phyloP scores from a whole-genome alignment of 2,797 vertebrate species.

The Pyrrhura leucotis region DNA sequence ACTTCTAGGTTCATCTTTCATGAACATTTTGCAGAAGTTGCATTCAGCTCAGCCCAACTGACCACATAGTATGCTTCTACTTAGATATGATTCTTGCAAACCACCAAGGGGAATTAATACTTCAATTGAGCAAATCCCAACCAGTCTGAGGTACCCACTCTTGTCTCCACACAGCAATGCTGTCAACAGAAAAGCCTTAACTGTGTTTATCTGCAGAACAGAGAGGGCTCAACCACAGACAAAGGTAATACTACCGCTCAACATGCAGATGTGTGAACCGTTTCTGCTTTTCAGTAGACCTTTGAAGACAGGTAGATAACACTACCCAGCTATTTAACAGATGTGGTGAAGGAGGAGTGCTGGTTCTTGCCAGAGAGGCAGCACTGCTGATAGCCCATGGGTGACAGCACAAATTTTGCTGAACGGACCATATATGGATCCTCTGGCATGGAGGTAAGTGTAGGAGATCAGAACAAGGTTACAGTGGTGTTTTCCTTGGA shows the following conservation, averaged over 20 bases:
- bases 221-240: not conserved
- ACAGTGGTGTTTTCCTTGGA: not conserved
- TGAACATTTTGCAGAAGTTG: not conserved
- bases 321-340: not conserved
- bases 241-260: not conserved
- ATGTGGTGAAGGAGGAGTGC: not conserved
- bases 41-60: not conserved
- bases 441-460: not conserved
- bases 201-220: not conserved
- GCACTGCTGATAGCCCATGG: not conserved
- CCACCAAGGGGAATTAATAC: not conserved
- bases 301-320: not conserved
- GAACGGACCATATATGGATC: not conserved
- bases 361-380: rapidly evolving
- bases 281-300: not conserved
- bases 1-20: not conserved
- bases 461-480: not conserved
- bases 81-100: not conserved
- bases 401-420: not conserved
- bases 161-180: not conserved
- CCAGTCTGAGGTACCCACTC: not conserved
- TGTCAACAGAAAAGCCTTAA: not conserved
- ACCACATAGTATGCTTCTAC: not conserved
- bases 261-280: not conserved
- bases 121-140: not conserved